phyloP scores from a whole-genome alignment of 2,113 vertebrate species.

The Bos javanicus region DNA sequence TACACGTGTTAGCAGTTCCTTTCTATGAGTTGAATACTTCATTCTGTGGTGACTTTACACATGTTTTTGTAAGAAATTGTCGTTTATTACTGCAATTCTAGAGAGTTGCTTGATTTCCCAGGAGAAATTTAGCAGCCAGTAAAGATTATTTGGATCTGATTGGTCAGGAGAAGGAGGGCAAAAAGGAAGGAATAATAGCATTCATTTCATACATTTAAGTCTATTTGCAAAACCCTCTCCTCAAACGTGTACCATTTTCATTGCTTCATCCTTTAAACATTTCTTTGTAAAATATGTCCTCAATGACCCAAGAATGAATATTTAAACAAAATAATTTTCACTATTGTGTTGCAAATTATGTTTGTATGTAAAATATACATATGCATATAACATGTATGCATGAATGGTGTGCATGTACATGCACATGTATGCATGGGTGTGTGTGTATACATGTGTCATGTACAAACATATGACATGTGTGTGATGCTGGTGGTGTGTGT shows the following conservation, averaged over 20 bases:
- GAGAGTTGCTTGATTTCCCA: constrained; percentile 73
- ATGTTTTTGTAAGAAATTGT: constrained; percentile 77
- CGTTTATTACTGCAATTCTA: constrained; percentile 74
- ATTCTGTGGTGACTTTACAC: constrained; percentile 70
- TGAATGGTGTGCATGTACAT: too few relatives aligned
- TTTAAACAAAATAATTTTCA: background rate
- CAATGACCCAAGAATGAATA: background rate
- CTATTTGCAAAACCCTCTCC: background rate
- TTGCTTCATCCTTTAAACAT: background rate
- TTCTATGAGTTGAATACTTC: constrained; percentile 68
- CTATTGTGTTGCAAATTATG: background rate
- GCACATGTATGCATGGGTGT: background rate
- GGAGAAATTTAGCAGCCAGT: constrained; percentile 73
- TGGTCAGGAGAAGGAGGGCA: background rate
- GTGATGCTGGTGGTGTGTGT: background rate
- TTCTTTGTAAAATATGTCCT: background rate
- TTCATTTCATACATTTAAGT: background rate
- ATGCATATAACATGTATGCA: too few relatives aligned
- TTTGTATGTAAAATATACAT: background rate
- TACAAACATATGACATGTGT: background rate
- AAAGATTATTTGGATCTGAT: constrained; percentile 67
- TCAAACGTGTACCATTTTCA: background rate
- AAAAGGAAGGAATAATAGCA: background rate
- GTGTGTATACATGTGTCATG: fast-evolving
- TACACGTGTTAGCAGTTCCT: constrained; percentile 68